Evolutionary conservation across 2,888 invertebrate species (phyloP).

Genomic region (Caenorhabditis wallacei): DNA sequence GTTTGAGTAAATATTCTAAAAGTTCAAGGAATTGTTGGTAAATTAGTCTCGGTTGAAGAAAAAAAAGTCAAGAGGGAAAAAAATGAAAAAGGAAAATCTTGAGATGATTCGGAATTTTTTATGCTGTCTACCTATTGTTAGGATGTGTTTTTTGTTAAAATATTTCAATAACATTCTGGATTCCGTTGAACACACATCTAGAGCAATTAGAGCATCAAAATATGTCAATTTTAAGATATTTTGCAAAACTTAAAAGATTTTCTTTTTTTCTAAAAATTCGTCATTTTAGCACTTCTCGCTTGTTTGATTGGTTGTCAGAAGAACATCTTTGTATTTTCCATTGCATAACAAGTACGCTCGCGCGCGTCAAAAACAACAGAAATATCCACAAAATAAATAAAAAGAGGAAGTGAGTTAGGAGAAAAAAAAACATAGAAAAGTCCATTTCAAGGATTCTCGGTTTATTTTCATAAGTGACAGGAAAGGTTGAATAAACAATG

Average conservation of each 20-base stretch:
- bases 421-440: slow-evolving; percentile 20
- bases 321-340: slow-evolving; percentile 24
- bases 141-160: not conserved
- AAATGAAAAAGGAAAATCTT: not conserved
- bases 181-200: not conserved
- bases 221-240: not conserved
- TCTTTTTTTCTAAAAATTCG: not conserved
- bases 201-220: not conserved
- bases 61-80: not conserved
- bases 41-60: too few species aligned
- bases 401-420: slow-evolving; percentile 18
- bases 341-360: slow-evolving; percentile 35
- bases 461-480: not conserved
- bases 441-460: slow-evolving; percentile 19
- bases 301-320: slow-evolving; percentile 37
- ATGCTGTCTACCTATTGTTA: not conserved
- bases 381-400: slow-evolving; percentile 28
- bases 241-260: not conserved
- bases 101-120: not conserved
- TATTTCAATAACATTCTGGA: not conserved
- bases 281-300: not conserved
- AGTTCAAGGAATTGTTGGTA: slow-evolving; percentile 8
- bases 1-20: slow-evolving; percentile 18
- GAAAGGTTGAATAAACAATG: slow-evolving; percentile 49
- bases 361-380: slow-evolving; percentile 43